Percentiles rank a stretch among this genome's conserved stretches.
These are phyloP conservation scores for Spermophilus dauricus DNA, from an alignment of 2,113 vertebrate species.

Conservation along the genomic window DNA sequence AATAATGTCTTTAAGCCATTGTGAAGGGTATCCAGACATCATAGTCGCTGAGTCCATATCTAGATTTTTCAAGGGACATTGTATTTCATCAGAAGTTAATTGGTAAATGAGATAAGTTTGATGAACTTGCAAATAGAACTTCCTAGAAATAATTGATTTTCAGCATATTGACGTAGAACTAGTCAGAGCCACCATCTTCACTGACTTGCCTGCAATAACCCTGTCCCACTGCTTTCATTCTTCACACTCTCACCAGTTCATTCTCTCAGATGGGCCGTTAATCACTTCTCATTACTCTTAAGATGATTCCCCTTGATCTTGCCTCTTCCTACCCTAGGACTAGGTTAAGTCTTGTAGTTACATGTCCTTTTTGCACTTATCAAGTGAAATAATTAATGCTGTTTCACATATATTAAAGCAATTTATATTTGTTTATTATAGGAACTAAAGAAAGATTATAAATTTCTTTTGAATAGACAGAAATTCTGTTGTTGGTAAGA, in stretches of 20 bases:
- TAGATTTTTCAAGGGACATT: not conserved
- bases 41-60: not conserved
- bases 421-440: conserved; percentile 23
- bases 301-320: not conserved
- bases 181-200: not conserved
- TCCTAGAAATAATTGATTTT: not conserved
- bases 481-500: not conserved
- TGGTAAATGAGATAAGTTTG: not conserved
- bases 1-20: not conserved
- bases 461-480: not conserved
- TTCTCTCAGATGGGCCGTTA: not conserved
- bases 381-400: conserved; percentile 16
- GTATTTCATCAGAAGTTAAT: not conserved
- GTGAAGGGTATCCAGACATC: not conserved
- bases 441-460: not conserved
- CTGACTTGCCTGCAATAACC: not conserved
- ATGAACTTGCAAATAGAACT: not conserved
- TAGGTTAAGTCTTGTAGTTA: not conserved
- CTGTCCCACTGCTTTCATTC: not conserved
- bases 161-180: not conserved
- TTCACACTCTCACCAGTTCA: not conserved
- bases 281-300: not conserved
- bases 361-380: not conserved
- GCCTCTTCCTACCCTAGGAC: not conserved
- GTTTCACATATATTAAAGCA: not conserved